A percentile compares a stretch with the other conserved stretches of the same genome.
These are phyloP conservation scores for Oryctolagus cuniculus DNA, from an alignment of 2,113 vertebrate genomes.

Conservation along the genomic window mOryCun1.1 NC_091442.1:85613001-85613500, in stretches of 20 bases:
- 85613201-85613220: slow-evolving; percentile 12
- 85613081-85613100: no score
- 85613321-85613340: background rate
- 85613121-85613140: background rate
- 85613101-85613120: no score
- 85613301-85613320: slow-evolving; percentile 29
- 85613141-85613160: background rate
- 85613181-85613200: background rate
- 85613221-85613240: background rate
- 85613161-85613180: background rate
- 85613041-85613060: no score
- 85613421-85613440: no score
- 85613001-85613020: no score
- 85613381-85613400: background rate
- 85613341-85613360: background rate
- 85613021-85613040: no score
- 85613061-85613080: no score
- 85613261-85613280: slow-evolving; percentile 10
- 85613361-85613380: background rate
- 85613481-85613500: no score
- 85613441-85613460: no score
- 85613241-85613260: background rate
- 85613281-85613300: background rate
- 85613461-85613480: no score
- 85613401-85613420: background rate